A percentile compares a stretch with the other conserved stretches of the same genome.
phyloP scores from a whole-genome alignment of 1,140 invertebrate species.

The Megathymus violae region DNA sequence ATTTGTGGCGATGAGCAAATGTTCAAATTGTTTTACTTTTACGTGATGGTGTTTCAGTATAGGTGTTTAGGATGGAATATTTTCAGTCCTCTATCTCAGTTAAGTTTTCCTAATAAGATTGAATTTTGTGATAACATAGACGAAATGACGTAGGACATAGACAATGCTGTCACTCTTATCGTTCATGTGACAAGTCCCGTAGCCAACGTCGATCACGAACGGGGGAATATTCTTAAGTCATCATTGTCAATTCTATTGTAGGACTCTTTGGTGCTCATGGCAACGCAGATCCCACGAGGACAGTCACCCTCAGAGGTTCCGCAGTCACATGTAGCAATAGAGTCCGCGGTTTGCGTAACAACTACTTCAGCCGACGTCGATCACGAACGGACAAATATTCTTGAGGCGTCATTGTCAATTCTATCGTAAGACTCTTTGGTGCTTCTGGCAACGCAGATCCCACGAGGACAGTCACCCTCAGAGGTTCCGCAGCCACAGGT shows the following conservation, averaged over 20 bases:
- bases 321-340: not conserved
- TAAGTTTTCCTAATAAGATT: too few species aligned
- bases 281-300: constrained; percentile 3
- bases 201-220: not conserved
- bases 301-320: constrained; percentile 8
- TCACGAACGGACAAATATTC: not conserved
- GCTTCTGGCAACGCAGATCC: not conserved
- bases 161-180: too few species aligned
- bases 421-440: not conserved
- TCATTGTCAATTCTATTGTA: not conserved
- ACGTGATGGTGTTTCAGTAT: too few species aligned
- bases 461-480: constrained; percentile 1
- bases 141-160: too few species aligned
- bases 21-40: not conserved
- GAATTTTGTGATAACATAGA: too few species aligned
- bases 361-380: not conserved
- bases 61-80: too few species aligned
- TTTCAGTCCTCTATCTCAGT: too few species aligned
- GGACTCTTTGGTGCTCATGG: not conserved
- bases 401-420: not conserved
- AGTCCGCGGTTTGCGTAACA: not conserved
- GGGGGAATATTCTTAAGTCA: not conserved
- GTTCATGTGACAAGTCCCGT: too few species aligned
- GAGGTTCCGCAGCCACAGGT: not conserved
- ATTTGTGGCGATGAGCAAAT: not conserved